Evolutionary conservation across 2,113 vertebrate species (phyloP).

Genomic region (Tragulus kanchil): DNA sequence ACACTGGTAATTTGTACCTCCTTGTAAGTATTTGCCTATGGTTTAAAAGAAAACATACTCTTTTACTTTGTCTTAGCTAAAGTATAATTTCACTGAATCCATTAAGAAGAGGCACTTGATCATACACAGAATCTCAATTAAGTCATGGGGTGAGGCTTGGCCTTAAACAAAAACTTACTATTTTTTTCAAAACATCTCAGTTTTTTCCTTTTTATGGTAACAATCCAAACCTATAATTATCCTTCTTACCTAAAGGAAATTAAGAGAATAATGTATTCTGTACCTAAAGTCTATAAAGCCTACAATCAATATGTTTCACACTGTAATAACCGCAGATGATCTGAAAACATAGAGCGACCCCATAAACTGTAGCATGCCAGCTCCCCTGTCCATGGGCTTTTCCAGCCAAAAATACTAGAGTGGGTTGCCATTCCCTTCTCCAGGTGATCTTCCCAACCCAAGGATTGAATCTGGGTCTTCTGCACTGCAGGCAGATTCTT

Average conservation of each 20-base stretch:
- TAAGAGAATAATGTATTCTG: neutral
- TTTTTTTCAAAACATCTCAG: conserved; percentile 25
- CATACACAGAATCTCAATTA: neutral
- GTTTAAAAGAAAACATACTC: neutral
- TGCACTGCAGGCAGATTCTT: neutral
- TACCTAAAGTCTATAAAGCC: conserved; percentile 9
- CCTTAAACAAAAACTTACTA: neutral
- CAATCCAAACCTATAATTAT: conserved; percentile 16
- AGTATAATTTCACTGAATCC: neutral
- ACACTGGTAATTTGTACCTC: neutral
- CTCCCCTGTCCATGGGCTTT: neutral
- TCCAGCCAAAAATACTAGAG: neutral
- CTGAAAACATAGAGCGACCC: conserved; percentile 1
- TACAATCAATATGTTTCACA: neutral
- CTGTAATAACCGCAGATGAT: conserved; percentile 13
- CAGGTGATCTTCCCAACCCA: neutral
- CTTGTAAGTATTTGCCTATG: neutral
- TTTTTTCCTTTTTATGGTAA: neutral
- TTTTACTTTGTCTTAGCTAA: conserved; percentile 44
- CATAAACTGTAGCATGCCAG: neutral
- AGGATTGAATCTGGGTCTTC: neutral
- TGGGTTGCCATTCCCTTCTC: neutral
- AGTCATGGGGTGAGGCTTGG: neutral
- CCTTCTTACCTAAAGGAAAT: conserved; percentile 21
- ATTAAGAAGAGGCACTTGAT: neutral